Base-by-base conservation (phyloP, 2,113 vertebrate species). In the Rhagologus leucostigma region DNA sequence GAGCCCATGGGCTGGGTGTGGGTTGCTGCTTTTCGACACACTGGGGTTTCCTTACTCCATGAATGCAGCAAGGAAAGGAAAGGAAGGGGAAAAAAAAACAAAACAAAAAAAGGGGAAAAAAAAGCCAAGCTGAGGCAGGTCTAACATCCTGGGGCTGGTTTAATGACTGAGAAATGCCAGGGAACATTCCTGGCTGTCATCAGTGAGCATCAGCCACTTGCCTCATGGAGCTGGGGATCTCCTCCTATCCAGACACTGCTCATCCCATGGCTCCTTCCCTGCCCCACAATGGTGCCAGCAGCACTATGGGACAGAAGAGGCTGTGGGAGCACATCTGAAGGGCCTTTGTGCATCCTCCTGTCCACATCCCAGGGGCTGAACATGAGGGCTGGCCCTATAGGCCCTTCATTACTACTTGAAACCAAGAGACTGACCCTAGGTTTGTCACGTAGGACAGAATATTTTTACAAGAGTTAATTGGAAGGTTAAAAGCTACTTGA, bases 301-400 rank as follows among this genome's bases (percentile, higher is more conserved):
- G 52, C 46, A 35, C n/a, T 15, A 8, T 0, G 0, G 44, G 22
- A 52, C 16, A 23, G 5, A 1, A 7, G 11, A 16, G 10, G 1
- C 49, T 26, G 29, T 18, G 35, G 1, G 6, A 84, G 14, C 2
- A 3, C n/a, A 62, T 29, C 32, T 2, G 0, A 41, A 35, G 37
- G 12, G 7, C 22, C 42, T 59, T 6, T 20, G 29, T 44, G 50
- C 46, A 37, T 27, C 87, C 29, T 53, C 46, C n/a, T 37, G 12
- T 11, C 56, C 21, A 10, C 7, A 2, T 46, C 35, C 52, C 16
- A 2, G 0, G 12, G 22, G 14, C 16, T 87, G 19, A 33, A 32
- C 13, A 32, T 0, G 9, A 77, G 37, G 57, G 41, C 0, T 27
- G 30, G 53, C 53, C 77, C 47, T 7, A 6, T 0, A 0, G 26